Percentiles rank a stretch among this genome's conserved stretches.
Conservation (phyloP, 2,113 vertebrate genomes). For the Hypomesus transpacificus region DNA sequence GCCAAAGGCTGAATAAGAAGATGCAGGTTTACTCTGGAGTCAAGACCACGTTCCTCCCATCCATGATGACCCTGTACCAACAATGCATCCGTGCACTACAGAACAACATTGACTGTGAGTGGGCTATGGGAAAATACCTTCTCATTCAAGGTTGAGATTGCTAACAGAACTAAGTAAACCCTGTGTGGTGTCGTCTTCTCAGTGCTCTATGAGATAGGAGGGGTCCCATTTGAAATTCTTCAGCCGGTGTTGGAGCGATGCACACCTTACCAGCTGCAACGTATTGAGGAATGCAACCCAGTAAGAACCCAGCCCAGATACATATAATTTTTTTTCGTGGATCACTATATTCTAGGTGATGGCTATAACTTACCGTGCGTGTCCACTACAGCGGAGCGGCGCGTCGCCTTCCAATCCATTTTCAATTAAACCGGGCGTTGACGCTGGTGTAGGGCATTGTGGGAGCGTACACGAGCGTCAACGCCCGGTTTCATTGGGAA, state of each 20-base stretch:
- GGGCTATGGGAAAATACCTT: background rate
- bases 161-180: background rate
- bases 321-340: background rate
- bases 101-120: constrained; percentile 87
- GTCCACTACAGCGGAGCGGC: too few relatives aligned
- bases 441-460: too few relatives aligned
- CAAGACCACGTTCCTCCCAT: constrained; percentile 73
- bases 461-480: too few relatives aligned
- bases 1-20: constrained; percentile 81
- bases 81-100: constrained; percentile 85
- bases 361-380: too few relatives aligned
- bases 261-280: constrained; percentile 81
- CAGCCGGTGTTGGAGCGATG: constrained; percentile 85
- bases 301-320: constrained; percentile 63
- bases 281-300: constrained; percentile 83
- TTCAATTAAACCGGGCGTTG: too few relatives aligned
- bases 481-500: too few relatives aligned
- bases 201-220: constrained; percentile 83
- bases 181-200: constrained; percentile 32
- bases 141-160: constrained; percentile 11
- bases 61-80: constrained; percentile 83
- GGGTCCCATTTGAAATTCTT: constrained; percentile 87
- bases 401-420: too few relatives aligned
- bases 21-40: constrained; percentile 88
- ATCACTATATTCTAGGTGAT: background rate